These are phyloP conservation scores for Aphelenchoides avenae DNA, from an alignment of 1,140 invertebrate species.

Conservation along the genomic window DNA sequence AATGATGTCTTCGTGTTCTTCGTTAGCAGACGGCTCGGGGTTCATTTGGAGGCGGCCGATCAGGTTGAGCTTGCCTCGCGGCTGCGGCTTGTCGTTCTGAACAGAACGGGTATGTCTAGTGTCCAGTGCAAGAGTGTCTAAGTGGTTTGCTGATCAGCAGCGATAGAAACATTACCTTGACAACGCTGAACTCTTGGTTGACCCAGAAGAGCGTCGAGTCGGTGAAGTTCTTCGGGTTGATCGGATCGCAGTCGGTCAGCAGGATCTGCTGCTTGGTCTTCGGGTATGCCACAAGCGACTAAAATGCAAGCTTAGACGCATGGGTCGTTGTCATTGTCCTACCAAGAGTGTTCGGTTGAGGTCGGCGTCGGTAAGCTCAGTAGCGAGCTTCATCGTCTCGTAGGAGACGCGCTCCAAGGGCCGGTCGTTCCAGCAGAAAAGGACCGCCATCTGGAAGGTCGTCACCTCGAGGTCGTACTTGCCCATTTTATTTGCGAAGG, in stretches of 20 bases:
- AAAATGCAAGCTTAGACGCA: conserved; percentile 3
- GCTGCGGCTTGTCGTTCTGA: conserved; percentile 46
- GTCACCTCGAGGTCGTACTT: conserved; percentile 96
- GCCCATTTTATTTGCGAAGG: conserved; percentile 80
- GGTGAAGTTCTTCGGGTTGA: conserved; percentile 35
- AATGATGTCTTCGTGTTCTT: conserved; percentile 48
- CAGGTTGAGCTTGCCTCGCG: conserved; percentile 39
- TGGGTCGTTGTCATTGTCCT: background rate
- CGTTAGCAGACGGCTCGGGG: conserved; percentile 24
- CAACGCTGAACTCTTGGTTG: conserved; percentile 40
- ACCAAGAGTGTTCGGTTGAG: conserved; percentile 87
- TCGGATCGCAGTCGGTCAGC: conserved; percentile 28
- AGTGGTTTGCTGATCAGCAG: no score
- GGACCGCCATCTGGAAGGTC: conserved; percentile 98
- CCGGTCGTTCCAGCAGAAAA: conserved; percentile 95
- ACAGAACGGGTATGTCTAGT: conserved; percentile 55
- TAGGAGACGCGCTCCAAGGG: conserved; percentile 79
- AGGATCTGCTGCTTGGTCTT: conserved; percentile 40
- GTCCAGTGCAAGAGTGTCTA: background rate
- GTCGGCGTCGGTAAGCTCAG: conserved; percentile 91
- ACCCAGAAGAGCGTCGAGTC: conserved; percentile 44
- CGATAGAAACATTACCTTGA: conserved; percentile 32
- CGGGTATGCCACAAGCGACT: conserved; percentile 36
- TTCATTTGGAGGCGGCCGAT: conserved; percentile 39
- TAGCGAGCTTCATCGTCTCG: conserved; percentile 88